Evolutionary conservation across 1,140 invertebrate genomes (phyloP).

Genomic region (Drosophila teissieri): DNA sequence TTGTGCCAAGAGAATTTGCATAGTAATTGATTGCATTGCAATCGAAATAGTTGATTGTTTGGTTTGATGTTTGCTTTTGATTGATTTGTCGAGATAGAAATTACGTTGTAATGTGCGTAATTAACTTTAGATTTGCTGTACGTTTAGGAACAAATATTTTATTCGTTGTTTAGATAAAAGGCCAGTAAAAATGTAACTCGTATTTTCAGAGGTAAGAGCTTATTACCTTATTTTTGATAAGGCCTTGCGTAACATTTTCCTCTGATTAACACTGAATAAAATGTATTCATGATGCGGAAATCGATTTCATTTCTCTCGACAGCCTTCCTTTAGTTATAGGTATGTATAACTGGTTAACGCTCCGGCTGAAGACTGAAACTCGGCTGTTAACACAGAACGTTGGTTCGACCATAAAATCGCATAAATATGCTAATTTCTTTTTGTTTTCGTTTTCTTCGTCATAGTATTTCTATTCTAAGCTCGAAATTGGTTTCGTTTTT

Average conservation of each 20-base stretch:
- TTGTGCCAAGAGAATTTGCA: constrained; percentile 35
- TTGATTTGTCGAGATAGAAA: constrained; percentile 37
- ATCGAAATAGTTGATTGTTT: constrained; percentile 39
- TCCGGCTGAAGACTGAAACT: constrained; percentile 6
- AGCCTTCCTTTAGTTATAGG: constrained; percentile 19
- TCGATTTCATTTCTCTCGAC: constrained; percentile 17
- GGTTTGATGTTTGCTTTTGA: constrained; percentile 36
- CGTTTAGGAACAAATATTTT: background rate
- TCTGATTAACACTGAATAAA: constrained; percentile 6
- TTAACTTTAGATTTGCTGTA: background rate
- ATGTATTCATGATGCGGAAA: constrained; percentile 20
- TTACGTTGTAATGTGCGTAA: constrained; percentile 5
- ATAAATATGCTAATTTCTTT: constrained; percentile 40
- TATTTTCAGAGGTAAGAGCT: background rate
- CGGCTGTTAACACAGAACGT: constrained; percentile 26
- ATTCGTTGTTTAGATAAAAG: background rate
- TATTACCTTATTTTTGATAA: background rate
- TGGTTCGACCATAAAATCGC: constrained; percentile 16
- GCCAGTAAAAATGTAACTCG: background rate
- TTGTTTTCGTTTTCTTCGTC: constrained; percentile 9
- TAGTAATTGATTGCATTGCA: constrained; percentile 43
- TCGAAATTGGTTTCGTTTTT: background rate
- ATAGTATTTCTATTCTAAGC: constrained; percentile 9
- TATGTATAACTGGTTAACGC: constrained; percentile 29
- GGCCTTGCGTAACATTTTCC: constrained; percentile 3